Evolutionary conservation across 2,797 vertebrate species (phyloP).

Genomic region (Brachymystax lenok): DNA sequence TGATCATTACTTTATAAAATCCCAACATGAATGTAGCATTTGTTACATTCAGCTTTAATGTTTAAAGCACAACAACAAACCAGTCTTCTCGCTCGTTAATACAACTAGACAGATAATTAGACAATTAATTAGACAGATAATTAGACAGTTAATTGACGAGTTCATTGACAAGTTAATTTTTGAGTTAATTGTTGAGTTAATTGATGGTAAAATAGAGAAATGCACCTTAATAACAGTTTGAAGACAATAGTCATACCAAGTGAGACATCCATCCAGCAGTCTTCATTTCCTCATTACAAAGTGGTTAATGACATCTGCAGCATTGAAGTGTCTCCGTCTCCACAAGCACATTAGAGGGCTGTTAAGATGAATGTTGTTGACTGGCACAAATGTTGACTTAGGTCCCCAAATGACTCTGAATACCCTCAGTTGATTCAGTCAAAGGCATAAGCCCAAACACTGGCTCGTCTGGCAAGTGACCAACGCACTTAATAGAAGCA

Average conservation of each 20-base stretch:
- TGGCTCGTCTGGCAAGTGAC: slow-evolving; percentile 4
- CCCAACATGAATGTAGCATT: no score
- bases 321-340: not conserved
- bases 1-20: no score
- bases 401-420: not conserved
- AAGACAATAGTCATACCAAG: not conserved
- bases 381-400: slow-evolving; percentile 1
- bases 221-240: not conserved
- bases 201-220: not conserved
- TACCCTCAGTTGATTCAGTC: slow-evolving; percentile 11
- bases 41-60: not conserved
- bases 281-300: not conserved
- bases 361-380: not conserved
- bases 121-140: no score
- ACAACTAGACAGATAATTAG: not conserved
- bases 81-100: not conserved
- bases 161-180: no score
- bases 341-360: slow-evolving; percentile 2
- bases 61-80: not conserved
- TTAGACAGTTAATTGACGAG: no score
- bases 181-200: no score
- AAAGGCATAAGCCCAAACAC: slow-evolving; percentile 4
- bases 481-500: slow-evolving; percentile 13
- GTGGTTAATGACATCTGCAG: not conserved
- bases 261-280: not conserved